Base-by-base conservation (phyloP, 2,888 invertebrate species). In the Tortrix viridana region DNA sequence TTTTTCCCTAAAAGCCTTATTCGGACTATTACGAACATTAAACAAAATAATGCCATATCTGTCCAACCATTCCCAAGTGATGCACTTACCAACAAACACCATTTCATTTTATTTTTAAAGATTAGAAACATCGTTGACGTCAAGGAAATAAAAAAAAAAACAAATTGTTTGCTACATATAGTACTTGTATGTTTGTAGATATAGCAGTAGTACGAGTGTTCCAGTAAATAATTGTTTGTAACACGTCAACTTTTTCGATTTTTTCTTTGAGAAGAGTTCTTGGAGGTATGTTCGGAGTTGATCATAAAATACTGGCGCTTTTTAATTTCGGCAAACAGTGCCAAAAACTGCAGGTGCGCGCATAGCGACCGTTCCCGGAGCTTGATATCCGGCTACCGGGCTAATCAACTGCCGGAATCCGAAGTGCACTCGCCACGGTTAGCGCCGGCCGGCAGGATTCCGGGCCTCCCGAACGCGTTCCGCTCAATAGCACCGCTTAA, bases 331-430 rank as follows among this genome's bases (percentile, higher is more conserved):
- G 18, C 53, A 23, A n/a, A 50, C 59, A 56, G 26, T 41, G 19
- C 50, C 60, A 60, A 65, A 60, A 60, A 50, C 68, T 80, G 76
- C 78, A 76, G 80, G 77, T 82, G 80, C 69, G 68, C 70, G 71
- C 72, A 72, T 70, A 71, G 66, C 69, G 66, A 68, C 58, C 56
- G 67, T 67, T 65, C 60, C 58, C 70, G 74, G 69, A 58, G 66
- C 54, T 66, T 46, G 69, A 65, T 62, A 68, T 70, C 70, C 69
- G 66, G 56, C 62, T 56, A 61, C 60, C 64, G 61, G 74, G 74
- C 80, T 84, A 85, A 85, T 84, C 81, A 82, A 80, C 80, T 77
- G 74, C 74, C 67, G 80, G 77, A 79, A 82, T 77, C 77, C 73
- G 74, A 72, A 75, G 77, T 69, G 75, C 75, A 66, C 75, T 75